Base-by-base conservation (phyloP, 2,888 invertebrate genomes). In the Colletes collaris region DNA sequence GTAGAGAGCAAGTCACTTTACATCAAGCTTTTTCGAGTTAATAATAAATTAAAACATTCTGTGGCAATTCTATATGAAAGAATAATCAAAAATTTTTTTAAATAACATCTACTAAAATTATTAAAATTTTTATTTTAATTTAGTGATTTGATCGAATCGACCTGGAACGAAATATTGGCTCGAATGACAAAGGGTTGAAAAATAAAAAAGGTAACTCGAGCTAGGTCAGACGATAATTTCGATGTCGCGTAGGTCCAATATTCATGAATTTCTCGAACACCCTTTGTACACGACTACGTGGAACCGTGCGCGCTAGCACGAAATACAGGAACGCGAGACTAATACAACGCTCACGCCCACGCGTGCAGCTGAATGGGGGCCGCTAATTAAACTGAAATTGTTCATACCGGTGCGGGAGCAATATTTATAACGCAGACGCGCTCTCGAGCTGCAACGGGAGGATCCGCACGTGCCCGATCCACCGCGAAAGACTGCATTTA, bases 331-430 rank as follows among this genome's bases (percentile, higher is more conserved):
- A 75, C 44, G 8, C 44, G 44, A 69, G 62, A 59, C 72, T 60
- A 70, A 59, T 67, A 62, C 72, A 35, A 63, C 63, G 72, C 72
- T 63, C 67, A 65, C 79, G 71, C 81, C 81, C 70, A 82, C 80
- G 80, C 74, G 40, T 79, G 68, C 73, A 79, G 82, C 75, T 71
- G 74, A 85, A 79, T 79, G 56, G 73, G 67, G 74, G 55, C 73
- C 70, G 74, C 77, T 83, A 86, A 88, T 84, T 88, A 79, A 83
- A 81, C 74, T 75, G 76, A 76, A 81, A 87, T 79, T 71, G 69
- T 76, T 82, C 71, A 66, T 62, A 68, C 44, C 62, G 64, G 46
- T 16, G 58, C 56, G 55, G 40, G 59, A 79, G 79, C 69, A 73
- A 79, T 76, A 82, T 82, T 79, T 76, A 65, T 67, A 69, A 69